Percentiles rank a stretch among this genome's conserved stretches.
Conservation (phyloP, 2,113 vertebrate genomes). For the Pardalotus punctatus region DNA sequence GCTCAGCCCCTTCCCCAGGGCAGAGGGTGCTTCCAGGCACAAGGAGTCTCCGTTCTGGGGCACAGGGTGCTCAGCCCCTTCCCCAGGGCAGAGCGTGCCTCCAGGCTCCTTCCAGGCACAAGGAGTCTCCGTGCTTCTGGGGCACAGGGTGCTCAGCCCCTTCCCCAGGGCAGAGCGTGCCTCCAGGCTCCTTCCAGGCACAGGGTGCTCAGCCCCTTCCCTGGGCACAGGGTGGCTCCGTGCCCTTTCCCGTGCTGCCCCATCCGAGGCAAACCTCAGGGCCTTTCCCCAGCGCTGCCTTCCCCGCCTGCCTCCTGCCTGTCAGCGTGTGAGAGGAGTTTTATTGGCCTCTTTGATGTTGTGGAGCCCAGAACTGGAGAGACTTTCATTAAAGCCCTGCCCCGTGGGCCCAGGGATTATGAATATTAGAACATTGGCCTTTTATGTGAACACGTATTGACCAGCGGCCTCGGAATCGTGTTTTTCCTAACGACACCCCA, state of each 20-base stretch:
- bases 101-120: too few species aligned
- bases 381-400: slow-evolving; percentile 56
- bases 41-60: too few species aligned
- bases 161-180: not conserved
- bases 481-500: slow-evolving; percentile 68
- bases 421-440: slow-evolving; percentile 58
- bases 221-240: not conserved
- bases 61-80: not conserved
- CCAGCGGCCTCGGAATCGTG: slow-evolving; percentile 17
- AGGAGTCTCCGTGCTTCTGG: not conserved
- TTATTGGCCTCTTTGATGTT: slow-evolving; percentile 59
- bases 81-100: not conserved
- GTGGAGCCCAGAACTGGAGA: slow-evolving; percentile 36
- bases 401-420: slow-evolving; percentile 48
- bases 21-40: too few species aligned
- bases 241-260: not conserved
- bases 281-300: not conserved
- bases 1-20: not conserved
- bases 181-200: too few species aligned
- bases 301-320: not conserved
- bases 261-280: not conserved
- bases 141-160: too few species aligned
- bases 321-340: slow-evolving; percentile 39
- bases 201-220: not conserved
- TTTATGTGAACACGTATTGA: slow-evolving; percentile 59